A percentile compares a stretch with the other conserved stretches of the same genome.
Conservation (phyloP, 2,797 vertebrate genomes). For the Danio kyathit region DNA sequence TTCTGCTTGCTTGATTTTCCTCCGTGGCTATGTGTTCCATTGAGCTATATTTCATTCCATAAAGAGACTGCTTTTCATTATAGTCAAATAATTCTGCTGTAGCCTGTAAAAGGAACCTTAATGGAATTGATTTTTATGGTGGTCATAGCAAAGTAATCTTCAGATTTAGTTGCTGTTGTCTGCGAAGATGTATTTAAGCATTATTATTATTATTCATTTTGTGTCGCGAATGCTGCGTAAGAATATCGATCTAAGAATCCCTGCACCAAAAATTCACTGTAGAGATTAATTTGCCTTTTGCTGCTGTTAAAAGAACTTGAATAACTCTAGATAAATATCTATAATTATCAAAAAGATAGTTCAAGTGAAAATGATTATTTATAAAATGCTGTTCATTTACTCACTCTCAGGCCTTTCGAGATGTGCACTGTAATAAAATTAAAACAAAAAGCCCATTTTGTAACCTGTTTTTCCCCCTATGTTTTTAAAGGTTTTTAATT, state of each 20-base stretch:
- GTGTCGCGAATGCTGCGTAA: not conserved
- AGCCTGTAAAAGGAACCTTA: conserved; percentile 2
- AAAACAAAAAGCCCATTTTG: too few relatives aligned
- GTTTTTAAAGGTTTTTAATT: too few relatives aligned
- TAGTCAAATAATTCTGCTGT: conserved; percentile 8
- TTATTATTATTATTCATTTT: conserved; percentile 12
- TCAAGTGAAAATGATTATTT: too few relatives aligned
- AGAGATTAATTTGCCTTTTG: conserved; percentile 26
- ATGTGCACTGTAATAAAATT: not conserved
- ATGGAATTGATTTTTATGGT: not conserved
- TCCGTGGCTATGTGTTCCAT: not conserved
- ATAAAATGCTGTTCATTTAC: too few relatives aligned
- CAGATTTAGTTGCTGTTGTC: conserved; percentile 1
- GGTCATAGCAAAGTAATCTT: not conserved
- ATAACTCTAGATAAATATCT: conserved; percentile 25
- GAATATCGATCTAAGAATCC: not conserved
- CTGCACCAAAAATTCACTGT: conserved; percentile 30
- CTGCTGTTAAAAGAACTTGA: conserved; percentile 28
- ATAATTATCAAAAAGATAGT: not conserved
- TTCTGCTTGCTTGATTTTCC: conserved; percentile 9
- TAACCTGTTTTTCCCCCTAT: too few relatives aligned
- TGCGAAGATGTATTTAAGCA: not conserved
- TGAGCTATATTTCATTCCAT: conserved; percentile 11
- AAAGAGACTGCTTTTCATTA: conserved; percentile 21
- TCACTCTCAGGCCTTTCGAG: not conserved